Evolutionary conservation across 1,140 invertebrate species (phyloP).

Genomic region (Galendromus occidentalis): DNA sequence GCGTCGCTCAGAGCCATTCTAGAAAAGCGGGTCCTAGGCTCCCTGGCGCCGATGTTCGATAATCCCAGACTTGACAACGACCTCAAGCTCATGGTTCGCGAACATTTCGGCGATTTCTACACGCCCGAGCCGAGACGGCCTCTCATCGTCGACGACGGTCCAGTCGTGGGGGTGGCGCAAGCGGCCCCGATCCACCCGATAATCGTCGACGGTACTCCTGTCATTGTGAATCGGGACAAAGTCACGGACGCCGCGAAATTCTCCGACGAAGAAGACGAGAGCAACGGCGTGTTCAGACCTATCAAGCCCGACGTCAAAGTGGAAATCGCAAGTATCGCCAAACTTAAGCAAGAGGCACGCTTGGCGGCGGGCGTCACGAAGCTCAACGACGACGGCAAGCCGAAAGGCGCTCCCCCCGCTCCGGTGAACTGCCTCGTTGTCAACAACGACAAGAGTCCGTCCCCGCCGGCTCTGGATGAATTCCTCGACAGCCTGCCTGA

Average conservation of each 20-base stretch:
- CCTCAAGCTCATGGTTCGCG: conserved; percentile 56
- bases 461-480: neutral
- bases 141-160: conserved; percentile 8
- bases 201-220: neutral
- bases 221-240: conserved; percentile 15
- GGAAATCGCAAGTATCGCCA: neutral
- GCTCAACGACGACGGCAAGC: neutral
- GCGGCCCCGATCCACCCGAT: neutral
- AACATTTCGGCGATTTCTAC: conserved; percentile 81
- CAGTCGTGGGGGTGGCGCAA: conserved; percentile 11
- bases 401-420: neutral
- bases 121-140: conserved; percentile 25
- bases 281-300: neutral
- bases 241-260: conserved; percentile 19
- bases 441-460: neutral
- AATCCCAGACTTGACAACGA: conserved; percentile 78
- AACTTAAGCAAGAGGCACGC: neutral
- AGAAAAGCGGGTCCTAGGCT: conserved; percentile 75
- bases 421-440: neutral
- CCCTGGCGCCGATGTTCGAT: conserved; percentile 72
- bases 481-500: neutral
- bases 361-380: neutral
- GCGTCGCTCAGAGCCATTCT: conserved; percentile 77
- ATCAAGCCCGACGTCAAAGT: neutral
- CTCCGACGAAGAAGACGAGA: conserved; percentile 11